Conservation (phyloP, 2,888 invertebrate genomes). For the Ectropis crepuscularia region DNA sequence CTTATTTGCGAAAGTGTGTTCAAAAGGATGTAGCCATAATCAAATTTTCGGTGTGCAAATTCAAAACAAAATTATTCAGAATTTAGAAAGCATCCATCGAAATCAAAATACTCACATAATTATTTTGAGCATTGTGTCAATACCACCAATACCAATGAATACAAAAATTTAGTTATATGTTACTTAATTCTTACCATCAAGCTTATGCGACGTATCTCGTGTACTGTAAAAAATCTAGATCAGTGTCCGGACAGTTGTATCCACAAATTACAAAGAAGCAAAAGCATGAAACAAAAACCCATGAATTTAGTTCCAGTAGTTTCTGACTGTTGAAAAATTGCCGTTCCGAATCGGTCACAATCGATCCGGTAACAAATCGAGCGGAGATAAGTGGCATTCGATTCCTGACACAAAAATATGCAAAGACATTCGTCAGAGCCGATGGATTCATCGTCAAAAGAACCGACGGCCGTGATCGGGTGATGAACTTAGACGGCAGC, state of each 20-base stretch:
- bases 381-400: constrained; percentile 53
- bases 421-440: constrained; percentile 31
- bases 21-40: no score
- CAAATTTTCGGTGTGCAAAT: no score
- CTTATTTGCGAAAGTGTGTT: no score
- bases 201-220: no score
- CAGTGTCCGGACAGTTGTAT: not conserved
- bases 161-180: no score
- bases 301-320: constrained; percentile 25
- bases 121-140: no score
- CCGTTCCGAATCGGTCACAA: constrained; percentile 71
- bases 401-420: constrained; percentile 58
- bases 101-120: no score
- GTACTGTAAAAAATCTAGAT: no score
- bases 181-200: no score
- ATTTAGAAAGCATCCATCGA: no score
- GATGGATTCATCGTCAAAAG: constrained; percentile 18
- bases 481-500: constrained; percentile 7
- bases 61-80: no score
- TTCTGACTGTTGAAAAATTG: constrained; percentile 63
- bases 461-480: constrained; percentile 13
- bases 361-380: constrained; percentile 55
- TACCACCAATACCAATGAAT: no score
- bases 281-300: constrained; percentile 11
- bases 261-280: constrained; percentile 14